phyloP scores from a whole-genome alignment of 2,888 invertebrate species.

The Baccha elongata region DNA sequence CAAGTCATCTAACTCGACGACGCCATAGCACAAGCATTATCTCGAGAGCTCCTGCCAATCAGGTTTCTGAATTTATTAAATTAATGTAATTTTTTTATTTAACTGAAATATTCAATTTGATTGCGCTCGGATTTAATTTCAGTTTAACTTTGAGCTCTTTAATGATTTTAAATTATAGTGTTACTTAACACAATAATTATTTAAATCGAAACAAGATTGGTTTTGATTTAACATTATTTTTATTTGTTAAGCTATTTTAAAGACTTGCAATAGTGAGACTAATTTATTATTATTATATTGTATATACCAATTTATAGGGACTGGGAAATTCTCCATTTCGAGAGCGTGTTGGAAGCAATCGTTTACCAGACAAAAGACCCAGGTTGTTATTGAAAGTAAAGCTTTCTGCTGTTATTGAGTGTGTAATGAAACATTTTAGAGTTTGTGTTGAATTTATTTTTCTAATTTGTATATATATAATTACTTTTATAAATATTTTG shows the following conservation, averaged over 20 bases:
- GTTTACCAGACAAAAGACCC: constrained; percentile 92
- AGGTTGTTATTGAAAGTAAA: constrained; percentile 85
- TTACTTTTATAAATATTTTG: constrained; percentile 16
- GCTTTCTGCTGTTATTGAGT: constrained; percentile 47
- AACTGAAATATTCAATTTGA: not conserved
- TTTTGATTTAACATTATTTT: constrained; percentile 28
- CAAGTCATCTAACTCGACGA: constrained; percentile 87
- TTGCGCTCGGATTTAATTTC: constrained; percentile 52
- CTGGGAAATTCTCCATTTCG: constrained; percentile 91
- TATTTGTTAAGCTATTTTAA: constrained; percentile 14
- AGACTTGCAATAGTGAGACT: constrained; percentile 37
- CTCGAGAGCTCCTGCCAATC: constrained; percentile 82
- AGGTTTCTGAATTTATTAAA: constrained; percentile 79
- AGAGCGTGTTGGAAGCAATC: constrained; percentile 94
- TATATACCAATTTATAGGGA: constrained; percentile 80
- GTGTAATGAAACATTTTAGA: constrained; percentile 48
- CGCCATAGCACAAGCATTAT: constrained; percentile 87
- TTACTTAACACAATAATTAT: constrained; percentile 2
- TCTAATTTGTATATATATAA: constrained; percentile 21
- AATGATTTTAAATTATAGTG: constrained; percentile 5
- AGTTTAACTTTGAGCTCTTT: constrained; percentile 40
- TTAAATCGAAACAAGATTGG: constrained; percentile 22
- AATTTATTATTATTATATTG: constrained; percentile 58
- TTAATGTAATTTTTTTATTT: constrained; percentile 18
- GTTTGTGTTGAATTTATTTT: constrained; percentile 35